Evolutionary conservation across 92 coral and sea anemone species (phyloP).

Genomic region (Porites lobata): DNA sequence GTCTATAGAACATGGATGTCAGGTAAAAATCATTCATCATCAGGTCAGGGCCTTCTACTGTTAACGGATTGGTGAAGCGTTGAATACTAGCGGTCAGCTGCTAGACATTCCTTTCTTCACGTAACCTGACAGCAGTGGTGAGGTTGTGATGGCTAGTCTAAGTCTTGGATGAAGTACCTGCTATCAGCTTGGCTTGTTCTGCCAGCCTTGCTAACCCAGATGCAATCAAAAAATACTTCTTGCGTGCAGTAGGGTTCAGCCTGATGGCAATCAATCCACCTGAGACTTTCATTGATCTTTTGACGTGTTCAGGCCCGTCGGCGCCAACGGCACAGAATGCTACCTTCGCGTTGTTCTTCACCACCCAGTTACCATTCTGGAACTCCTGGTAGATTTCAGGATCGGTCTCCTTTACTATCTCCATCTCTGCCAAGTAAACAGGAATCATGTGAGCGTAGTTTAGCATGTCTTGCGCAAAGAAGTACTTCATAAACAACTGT

Average conservation of each 20-base stretch:
- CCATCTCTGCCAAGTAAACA: conserved; percentile 71
- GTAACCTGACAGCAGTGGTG: conserved; percentile 11
- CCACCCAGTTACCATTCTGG: too few species aligned
- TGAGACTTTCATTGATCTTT: conserved; percentile 67
- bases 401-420: conserved; percentile 41
- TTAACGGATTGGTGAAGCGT: conserved; percentile 47
- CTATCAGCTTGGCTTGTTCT: conserved; percentile 65
- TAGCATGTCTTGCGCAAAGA: conserved; percentile 73
- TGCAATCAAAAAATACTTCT: conserved; percentile 69
- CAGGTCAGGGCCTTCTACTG: background rate
- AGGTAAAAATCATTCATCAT: conserved; percentile 40
- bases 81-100: conserved; percentile 8
- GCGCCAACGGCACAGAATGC: conserved; percentile 72
- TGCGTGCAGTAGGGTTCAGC: conserved; percentile 59
- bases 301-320: conserved; percentile 56
- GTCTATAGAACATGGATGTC: conserved; percentile 61
- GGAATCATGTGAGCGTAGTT: conserved; percentile 76
- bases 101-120: conserved; percentile 34
- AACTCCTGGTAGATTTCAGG: too few species aligned
- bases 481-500: conserved; percentile 67
- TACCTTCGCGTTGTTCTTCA: conserved; percentile 63
- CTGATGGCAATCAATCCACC: conserved; percentile 67
- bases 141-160: conserved; percentile 64
- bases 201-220: conserved; percentile 69
- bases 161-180: conserved; percentile 52